phyloP scores from a whole-genome alignment of 1,140 invertebrate genomes.

The Drosophila setifemur region DNA sequence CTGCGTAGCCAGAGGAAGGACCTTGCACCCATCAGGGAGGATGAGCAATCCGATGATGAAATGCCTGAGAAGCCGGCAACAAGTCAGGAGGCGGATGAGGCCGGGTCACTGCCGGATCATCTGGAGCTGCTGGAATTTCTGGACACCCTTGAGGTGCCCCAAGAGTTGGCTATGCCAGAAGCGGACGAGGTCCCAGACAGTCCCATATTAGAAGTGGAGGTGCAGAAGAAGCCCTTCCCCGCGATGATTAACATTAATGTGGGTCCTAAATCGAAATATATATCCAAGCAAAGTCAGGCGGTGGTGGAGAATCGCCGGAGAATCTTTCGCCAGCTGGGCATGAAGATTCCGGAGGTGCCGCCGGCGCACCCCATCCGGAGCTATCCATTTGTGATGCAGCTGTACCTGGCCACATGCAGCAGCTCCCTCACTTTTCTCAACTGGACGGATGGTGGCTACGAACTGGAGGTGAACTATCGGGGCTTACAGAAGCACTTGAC shows the following conservation, averaged over 20 bases:
- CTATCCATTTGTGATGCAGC: conserved; percentile 28
- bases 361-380: not conserved
- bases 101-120: not conserved
- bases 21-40: not conserved
- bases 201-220: not conserved
- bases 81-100: not conserved
- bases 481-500: conserved; percentile 43
- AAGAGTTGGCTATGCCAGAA: not conserved
- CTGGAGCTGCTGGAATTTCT: not conserved
- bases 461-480: conserved; percentile 36
- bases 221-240: not conserved
- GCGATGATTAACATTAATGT: not conserved
- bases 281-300: not conserved
- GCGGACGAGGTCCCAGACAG: not conserved
- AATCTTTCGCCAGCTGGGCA: not conserved
- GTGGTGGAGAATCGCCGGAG: not conserved
- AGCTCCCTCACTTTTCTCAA: not conserved
- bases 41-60: not conserved
- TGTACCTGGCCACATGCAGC: conserved; percentile 26
- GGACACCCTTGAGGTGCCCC: not conserved
- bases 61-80: not conserved
- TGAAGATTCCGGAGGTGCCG: not conserved
- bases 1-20: not conserved
- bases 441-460: conserved; percentile 22
- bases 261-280: not conserved